Evolutionary conservation across 2,113 vertebrate genomes (phyloP).

Genomic region (Lophius piscatorius): DNA sequence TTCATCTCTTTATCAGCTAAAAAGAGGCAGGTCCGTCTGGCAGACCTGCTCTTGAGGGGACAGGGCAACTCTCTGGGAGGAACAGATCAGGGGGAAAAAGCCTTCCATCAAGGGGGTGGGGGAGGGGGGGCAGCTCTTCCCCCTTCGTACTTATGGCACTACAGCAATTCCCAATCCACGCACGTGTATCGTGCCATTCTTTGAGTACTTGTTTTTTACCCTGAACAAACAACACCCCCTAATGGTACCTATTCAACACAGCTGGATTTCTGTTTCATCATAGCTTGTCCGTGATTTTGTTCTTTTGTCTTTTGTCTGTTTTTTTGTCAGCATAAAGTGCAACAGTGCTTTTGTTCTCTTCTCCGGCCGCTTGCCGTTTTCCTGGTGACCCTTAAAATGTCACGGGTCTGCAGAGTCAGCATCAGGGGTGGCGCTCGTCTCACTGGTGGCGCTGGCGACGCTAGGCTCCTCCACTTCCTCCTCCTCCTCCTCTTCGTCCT

Average conservation of each 20-base stretch:
- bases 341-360: slow-evolving; percentile 96
- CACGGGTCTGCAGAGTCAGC: slow-evolving; percentile 53
- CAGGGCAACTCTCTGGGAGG: slow-evolving; percentile 49
- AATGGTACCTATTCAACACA: slow-evolving; percentile 73
- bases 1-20: slow-evolving; percentile 69
- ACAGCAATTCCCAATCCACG: slow-evolving; percentile 71
- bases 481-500: slow-evolving; percentile 49
- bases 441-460: slow-evolving; percentile 61
- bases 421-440: slow-evolving; percentile 65
- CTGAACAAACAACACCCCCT: slow-evolving; percentile 68
- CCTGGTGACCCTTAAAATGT: slow-evolving; percentile 58
- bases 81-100: slow-evolving; percentile 21
- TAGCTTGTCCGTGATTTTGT: slow-evolving; percentile 52
- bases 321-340: slow-evolving; percentile 93
- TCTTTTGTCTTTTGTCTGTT: slow-evolving; percentile 50
- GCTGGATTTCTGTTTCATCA: slow-evolving; percentile 52
- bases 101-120: too few relatives aligned
- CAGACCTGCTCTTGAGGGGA: slow-evolving; percentile 61
- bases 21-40: slow-evolving; percentile 71
- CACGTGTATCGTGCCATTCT: slow-evolving; percentile 33
- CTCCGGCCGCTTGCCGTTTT: slow-evolving; percentile 40
- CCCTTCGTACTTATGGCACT: slow-evolving; percentile 80
- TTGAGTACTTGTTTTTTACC: slow-evolving; percentile 53
- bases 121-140: slow-evolving; percentile 65
- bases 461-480: slow-evolving; percentile 70